Base-by-base conservation (phyloP, 1,140 invertebrate genomes). In the Conus ventricosus region DNA sequence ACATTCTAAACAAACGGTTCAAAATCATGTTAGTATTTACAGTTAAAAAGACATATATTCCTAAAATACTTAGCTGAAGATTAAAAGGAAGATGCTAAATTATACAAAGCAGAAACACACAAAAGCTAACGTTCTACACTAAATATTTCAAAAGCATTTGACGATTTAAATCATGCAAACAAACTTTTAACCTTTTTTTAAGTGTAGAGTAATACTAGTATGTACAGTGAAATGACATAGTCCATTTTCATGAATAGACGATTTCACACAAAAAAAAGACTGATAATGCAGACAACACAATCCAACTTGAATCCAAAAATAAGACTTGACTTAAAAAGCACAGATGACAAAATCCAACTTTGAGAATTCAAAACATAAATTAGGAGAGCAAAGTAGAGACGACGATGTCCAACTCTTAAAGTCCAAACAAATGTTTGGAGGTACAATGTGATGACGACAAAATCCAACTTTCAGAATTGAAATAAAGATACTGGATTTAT, bases 21-120 rank as follows among this genome's bases (percentile, higher is more conserved):
- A 71, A 71, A 13, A 7, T n/a, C 20, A n/a, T 20, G 20, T 71
- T 23, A 13, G 20, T 71, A 71, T 71, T 71, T 71, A 71, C 67
- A 71, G 20, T 71, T 63, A 23, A 20, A 23, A 71, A 23, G 15
- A 71, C 20, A n/a, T 17, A 20, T 71, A 23, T 8, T 71, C 57
- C 8, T 60, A 60, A 60, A 60, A 71, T 20, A 20, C 20, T 13
- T 7, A 23, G 67, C 23, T 20, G 23, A 20, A 71, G 6, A 20
- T 71, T 20, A n/a, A 71, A 20, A 39, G 20, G 20, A 71, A 71
- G 6, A 71, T 23, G 67, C 67, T 71, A 23, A 71, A 71, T 17
- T 71, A 71, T 71, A 71, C 67, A 71, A 71, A 71, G 67, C 67
- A 71, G 67, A 71, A 13, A n/a, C 67, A 71, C 67, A 71, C 67